Base-by-base conservation (phyloP, 2,888 invertebrate species). In the Drosophila pseudotakahashii region DNA sequence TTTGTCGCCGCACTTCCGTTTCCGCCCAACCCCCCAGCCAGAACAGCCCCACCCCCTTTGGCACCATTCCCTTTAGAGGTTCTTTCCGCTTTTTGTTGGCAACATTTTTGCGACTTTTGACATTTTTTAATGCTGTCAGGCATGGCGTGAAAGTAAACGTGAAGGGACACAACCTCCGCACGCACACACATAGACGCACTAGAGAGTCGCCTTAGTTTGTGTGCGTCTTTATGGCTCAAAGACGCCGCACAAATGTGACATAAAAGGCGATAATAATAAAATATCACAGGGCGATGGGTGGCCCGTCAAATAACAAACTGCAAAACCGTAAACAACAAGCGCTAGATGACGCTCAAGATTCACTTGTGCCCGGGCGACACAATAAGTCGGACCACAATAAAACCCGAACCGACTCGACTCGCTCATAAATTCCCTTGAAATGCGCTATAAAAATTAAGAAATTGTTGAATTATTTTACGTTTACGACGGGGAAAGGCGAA, bases 251-350 rank as follows among this genome's bases (percentile, higher is more conserved):
- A 84, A 86, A 84, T 81, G 81, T 81, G 76, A 89, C 85, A 84
- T 87, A 84, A 85, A 85, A 77, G 75, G 77, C 87, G 81, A 88
- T 87, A 89, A 87, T 86, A 87, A 88, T 87, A 88, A 87, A 89
- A 89, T 85, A 88, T 81, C 77, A 77, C 72, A 71, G 75, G 39
- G 55, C 45, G 61, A 26, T 26, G 26, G 26, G 26, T 26, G 26
- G 5, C 53, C 62, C 61, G 63, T 73, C 77, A 84, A 79, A 88
- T 88, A 84, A 88, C 79, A 88, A 85, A 85, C 88, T 88, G 82
- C 79, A 88, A 81, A 88, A 88, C 78, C 83, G 88, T 84, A 84
- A 83, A 83, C 73, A 88, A 78, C 80, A 54, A 74, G 68, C 81
- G 61, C 88, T 87, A 79, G 88, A 85, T 85, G 82, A 77, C 88